Base-by-base conservation (phyloP, 2,888 invertebrate species). In the Desoria tigrina region DNA sequence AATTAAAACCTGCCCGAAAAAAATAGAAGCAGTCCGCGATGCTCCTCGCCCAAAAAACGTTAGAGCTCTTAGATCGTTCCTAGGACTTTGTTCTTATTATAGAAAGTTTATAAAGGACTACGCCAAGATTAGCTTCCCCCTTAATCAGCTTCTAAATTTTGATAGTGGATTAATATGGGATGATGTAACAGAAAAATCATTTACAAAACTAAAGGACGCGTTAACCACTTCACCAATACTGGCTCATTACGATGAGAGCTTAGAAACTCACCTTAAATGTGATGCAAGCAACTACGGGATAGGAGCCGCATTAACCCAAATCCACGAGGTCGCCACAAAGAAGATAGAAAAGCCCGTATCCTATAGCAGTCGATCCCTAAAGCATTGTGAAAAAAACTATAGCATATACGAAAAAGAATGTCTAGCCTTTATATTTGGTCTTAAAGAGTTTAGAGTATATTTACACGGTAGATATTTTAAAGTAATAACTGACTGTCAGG, bases 401-500 rank as follows among this genome's bases (percentile, higher is more conserved):
- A n/a, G n/a, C n/a, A n/a, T n/a, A n/a, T n/a, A n/a, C n/a, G n/a
- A n/a, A n/a, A n/a, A n/a, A n/a, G n/a, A n/a, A n/a, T n/a, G n/a
- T n/a, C n/a, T n/a, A n/a, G n/a, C n/a, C n/a, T n/a, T n/a, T n/a
- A n/a, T n/a, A n/a, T n/a, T n/a, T n/a, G n/a, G n/a, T n/a, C n/a
- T n/a, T n/a, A n/a, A n/a, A n/a, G n/a, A n/a, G n/a, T n/a, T n/a
- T n/a, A n/a, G n/a, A n/a, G n/a, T 26, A 42, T 61, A 61, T 26
- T 32, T 61, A 6, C 54, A 61, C 54, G 61, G 61, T 9, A 21
- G 45, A 18, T 23, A 61, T 24, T 54, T 61, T 42, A 42, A 3
- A 28, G 37, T 61, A 9, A 27, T 26, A 16, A 54, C 54, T 1
- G 61, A 61, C 32, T 50, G 50, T 54, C n/a, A 61, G 28, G 26